phyloP scores from a whole-genome alignment of 2,797 vertebrate genomes.

The Artibeus lituratus region DNA sequence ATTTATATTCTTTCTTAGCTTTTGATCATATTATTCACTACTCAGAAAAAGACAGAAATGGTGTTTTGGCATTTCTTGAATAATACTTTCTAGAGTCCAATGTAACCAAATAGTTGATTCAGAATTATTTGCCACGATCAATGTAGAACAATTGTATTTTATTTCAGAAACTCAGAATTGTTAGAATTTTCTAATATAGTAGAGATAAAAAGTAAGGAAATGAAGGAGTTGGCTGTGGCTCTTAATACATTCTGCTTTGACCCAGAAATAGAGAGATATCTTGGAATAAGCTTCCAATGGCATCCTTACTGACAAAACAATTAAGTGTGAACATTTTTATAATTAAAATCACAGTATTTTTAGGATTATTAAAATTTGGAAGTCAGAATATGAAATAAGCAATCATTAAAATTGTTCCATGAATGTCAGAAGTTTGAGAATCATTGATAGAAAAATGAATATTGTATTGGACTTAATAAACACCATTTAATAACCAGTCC shows the following conservation, averaged over 20 bases:
- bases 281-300: background rate
- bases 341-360: background rate
- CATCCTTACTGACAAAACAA: background rate
- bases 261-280: background rate
- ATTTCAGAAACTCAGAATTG: background rate
- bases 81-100: background rate
- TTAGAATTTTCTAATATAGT: background rate
- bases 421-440: background rate
- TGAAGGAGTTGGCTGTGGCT: background rate
- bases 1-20: background rate
- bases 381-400: background rate
- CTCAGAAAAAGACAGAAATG: background rate
- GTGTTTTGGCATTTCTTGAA: background rate
- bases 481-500: background rate
- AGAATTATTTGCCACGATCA: background rate
- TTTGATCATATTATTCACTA: background rate
- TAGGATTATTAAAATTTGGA: background rate
- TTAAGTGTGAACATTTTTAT: background rate
- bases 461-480: background rate
- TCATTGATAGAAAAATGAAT: background rate
- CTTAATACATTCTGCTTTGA: background rate
- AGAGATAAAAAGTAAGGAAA: background rate
- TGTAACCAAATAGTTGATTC: background rate
- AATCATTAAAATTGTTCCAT: background rate
- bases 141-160: background rate